These are phyloP conservation scores for Bombus huntii DNA, from an alignment of 1,140 invertebrate genomes.

Conservation along the genomic window DNA sequence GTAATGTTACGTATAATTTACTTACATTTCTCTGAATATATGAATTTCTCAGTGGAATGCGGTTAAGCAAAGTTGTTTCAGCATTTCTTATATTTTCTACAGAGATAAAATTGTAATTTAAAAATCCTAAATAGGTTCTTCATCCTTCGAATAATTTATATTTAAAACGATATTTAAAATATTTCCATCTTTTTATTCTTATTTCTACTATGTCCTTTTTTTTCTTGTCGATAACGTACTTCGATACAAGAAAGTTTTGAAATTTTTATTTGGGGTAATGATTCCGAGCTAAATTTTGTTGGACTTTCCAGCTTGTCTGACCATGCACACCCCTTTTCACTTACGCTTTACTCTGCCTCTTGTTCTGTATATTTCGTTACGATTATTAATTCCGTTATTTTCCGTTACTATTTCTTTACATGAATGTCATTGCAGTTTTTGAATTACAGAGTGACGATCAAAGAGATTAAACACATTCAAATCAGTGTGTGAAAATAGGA, in stretches of 20 bases:
- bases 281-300: too few species aligned
- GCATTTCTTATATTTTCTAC: not conserved
- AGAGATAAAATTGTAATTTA: too few species aligned
- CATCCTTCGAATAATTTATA: not conserved
- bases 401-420: not conserved
- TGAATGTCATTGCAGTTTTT: not conserved
- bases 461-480: too few species aligned
- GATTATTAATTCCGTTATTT: not conserved
- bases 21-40: slow-evolving; percentile 32
- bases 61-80: not conserved
- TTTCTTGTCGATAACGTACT: too few species aligned
- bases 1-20: slow-evolving; percentile 35
- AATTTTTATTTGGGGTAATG: too few species aligned
- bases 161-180: not conserved
- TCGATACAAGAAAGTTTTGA: too few species aligned
- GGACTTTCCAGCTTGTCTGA: too few species aligned
- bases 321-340: too few species aligned
- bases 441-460: not conserved
- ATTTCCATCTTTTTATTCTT: too few species aligned
- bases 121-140: not conserved
- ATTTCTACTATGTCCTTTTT: too few species aligned
- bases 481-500: too few species aligned
- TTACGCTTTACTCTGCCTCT: not conserved
- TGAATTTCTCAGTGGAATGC: not conserved
- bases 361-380: too few species aligned